Evolutionary conservation across 2,113 vertebrate species (phyloP).

Genomic region (Neopipo cinnamomea): DNA sequence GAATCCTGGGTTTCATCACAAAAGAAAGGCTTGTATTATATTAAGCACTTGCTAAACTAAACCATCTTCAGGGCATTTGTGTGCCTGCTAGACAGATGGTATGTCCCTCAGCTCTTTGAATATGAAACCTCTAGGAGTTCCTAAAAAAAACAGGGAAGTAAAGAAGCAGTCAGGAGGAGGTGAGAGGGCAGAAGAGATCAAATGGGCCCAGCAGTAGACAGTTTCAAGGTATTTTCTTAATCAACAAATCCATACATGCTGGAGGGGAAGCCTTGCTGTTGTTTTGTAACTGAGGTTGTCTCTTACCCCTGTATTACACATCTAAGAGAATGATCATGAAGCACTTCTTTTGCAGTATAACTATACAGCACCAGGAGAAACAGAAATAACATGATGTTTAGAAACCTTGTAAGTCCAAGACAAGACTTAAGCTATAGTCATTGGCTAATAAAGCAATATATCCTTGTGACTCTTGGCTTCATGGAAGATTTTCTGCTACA

Average conservation of each 20-base stretch:
- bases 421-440: not conserved
- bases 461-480: not conserved
- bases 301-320: not conserved
- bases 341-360: not conserved
- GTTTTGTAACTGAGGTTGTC: not conserved
- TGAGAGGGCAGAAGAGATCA: not conserved
- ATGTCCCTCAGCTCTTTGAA: not conserved
- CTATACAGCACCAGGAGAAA: not conserved
- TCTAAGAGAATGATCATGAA: not conserved
- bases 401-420: not conserved
- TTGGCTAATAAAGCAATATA: not conserved
- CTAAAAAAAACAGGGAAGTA: not conserved
- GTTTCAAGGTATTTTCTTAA: not conserved
- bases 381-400: not conserved
- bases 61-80: not conserved
- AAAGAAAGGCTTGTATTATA: not conserved
- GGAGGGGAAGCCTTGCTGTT: not conserved
- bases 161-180: not conserved
- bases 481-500: not conserved
- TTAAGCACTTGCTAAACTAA: not conserved
- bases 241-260: not conserved
- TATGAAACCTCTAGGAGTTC: not conserved
- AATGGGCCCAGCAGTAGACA: not conserved
- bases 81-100: not conserved
- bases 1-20: not conserved